These are phyloP conservation scores for Hydrolagus colliei DNA, from an alignment of 2,797 vertebrate species.

Conservation along the genomic window DNA sequence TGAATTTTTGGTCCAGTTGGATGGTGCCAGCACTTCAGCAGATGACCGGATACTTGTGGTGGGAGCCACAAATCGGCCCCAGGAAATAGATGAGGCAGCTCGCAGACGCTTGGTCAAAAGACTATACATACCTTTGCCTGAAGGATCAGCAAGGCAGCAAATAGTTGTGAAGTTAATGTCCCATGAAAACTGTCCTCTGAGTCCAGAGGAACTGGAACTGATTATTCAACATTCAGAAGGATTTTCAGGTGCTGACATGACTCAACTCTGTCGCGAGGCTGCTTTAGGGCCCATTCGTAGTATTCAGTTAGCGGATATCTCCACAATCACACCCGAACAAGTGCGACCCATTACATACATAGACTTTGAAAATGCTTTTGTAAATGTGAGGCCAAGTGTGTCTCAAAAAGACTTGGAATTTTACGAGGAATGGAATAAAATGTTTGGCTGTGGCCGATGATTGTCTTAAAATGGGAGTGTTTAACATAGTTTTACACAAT, in stretches of 20 bases:
- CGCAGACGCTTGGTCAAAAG: slow-evolving; percentile 82
- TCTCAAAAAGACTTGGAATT: slow-evolving; percentile 79
- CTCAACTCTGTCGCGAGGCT: slow-evolving; percentile 87
- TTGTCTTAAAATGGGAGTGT: not conserved
- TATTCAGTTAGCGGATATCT: slow-evolving; percentile 73
- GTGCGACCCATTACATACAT: slow-evolving; percentile 73
- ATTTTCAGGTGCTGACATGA: slow-evolving; percentile 94
- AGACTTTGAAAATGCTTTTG: slow-evolving; percentile 84
- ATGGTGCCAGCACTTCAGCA: slow-evolving; percentile 80
- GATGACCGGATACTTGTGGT: slow-evolving; percentile 91
- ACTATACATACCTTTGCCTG: slow-evolving; percentile 86
- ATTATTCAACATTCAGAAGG: slow-evolving; percentile 68
- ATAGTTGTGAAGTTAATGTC: slow-evolving; percentile 78
- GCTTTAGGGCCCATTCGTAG: slow-evolving; percentile 91
- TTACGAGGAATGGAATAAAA: slow-evolving; percentile 87
- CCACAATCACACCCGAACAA: slow-evolving; percentile 78
- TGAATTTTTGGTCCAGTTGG: slow-evolving; percentile 90
- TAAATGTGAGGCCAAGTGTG: slow-evolving; percentile 78
- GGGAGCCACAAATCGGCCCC: slow-evolving; percentile 92
- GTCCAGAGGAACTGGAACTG: slow-evolving; percentile 60
- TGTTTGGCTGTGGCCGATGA: slow-evolving; percentile 82
- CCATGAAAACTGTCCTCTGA: slow-evolving; percentile 67
- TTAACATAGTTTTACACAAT: not conserved
- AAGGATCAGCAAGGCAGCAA: slow-evolving; percentile 70
- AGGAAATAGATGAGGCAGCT: slow-evolving; percentile 93